These are phyloP conservation scores for Diploptera punctata DNA, from an alignment of 2,888 invertebrate genomes.

Conservation along the genomic window DNA sequence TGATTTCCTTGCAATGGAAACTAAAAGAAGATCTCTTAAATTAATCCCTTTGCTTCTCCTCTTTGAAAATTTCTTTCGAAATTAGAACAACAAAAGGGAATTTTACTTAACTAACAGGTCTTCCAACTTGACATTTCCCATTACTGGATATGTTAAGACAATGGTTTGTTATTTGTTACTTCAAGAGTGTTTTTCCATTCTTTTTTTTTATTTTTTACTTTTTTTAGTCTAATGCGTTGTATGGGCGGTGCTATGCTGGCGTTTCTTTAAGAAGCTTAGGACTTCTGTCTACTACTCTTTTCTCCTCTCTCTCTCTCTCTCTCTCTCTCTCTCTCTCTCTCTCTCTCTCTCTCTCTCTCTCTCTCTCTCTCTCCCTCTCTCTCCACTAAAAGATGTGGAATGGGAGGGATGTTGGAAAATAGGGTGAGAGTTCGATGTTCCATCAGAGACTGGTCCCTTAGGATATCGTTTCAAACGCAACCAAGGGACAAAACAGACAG, in stretches of 20 bases:
- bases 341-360: neutral
- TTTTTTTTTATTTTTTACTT: constrained; percentile 2
- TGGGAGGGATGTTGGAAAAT: neutral
- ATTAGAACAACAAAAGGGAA: neutral
- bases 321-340: neutral
- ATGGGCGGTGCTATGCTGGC: neutral
- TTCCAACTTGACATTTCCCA: constrained; percentile 5
- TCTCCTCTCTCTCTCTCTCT: neutral
- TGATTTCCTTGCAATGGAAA: neutral
- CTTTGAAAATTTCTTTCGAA: neutral
- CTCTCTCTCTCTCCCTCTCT: neutral
- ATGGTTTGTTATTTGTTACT: constrained; percentile 13
- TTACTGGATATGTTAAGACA: neutral
- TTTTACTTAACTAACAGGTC: constrained; percentile 1
- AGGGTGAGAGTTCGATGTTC: constrained; percentile 1
- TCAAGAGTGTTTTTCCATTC: neutral
- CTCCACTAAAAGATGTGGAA: neutral
- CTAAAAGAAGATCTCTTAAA: neutral
- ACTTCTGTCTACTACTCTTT: neutral
- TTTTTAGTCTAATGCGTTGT: constrained; percentile 5
- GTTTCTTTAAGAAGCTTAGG: constrained; percentile 12
- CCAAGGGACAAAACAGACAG: neutral
- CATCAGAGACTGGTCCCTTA: neutral
- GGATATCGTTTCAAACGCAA: neutral
- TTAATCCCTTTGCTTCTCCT: neutral